Evolutionary conservation across 2,797 vertebrate species (phyloP).

Genomic region (Rhynchotus rufescens): DNA sequence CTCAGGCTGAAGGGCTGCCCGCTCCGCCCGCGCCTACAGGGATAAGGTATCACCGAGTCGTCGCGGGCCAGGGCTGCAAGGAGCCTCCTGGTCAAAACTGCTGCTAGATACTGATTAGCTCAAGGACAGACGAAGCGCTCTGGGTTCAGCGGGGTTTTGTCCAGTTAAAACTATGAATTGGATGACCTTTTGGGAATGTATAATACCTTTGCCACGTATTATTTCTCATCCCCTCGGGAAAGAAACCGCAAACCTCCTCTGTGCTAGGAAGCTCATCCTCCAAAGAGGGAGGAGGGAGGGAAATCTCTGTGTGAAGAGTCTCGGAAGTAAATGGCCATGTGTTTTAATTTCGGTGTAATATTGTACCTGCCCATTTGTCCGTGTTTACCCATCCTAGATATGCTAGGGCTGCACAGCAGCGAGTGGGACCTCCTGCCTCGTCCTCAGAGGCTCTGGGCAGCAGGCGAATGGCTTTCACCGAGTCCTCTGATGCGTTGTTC

Average conservation of each 20-base stretch:
- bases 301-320: constrained; percentile 37
- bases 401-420: background rate
- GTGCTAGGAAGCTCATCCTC: background rate
- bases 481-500: background rate
- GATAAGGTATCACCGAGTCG: background rate
- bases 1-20: constrained; percentile 57
- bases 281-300: background rate
- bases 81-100: constrained; percentile 40
- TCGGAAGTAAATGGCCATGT: constrained; percentile 54
- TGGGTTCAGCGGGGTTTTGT: background rate
- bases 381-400: background rate
- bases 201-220: background rate
- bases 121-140: background rate
- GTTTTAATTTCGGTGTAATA: constrained; percentile 29
- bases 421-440: background rate
- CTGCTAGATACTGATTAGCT: constrained; percentile 1
- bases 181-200: constrained; percentile 30
- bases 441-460: background rate
- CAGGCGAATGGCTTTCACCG: background rate
- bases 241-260: constrained; percentile 5
- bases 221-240: constrained; percentile 28
- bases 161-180: background rate
- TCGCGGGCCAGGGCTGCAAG: background rate
- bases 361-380: constrained; percentile 39
- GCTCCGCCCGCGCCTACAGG: background rate